Conservation (phyloP, 2,113 vertebrate genomes). For the Silurus asotus region DNA sequence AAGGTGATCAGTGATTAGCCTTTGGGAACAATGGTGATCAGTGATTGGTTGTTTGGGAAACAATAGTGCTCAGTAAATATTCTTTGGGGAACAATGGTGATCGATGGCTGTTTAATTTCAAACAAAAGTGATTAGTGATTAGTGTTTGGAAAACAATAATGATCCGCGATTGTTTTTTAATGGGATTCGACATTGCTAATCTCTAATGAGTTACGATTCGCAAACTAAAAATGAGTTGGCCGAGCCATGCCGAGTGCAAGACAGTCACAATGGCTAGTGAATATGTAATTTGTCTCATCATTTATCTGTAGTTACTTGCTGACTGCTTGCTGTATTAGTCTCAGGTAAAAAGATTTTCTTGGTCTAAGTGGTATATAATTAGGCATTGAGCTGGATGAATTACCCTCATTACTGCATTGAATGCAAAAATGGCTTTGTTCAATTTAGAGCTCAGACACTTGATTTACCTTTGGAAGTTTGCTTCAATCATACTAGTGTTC, state of each 20-base stretch:
- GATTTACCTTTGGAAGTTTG: not conserved
- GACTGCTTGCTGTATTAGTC: not conserved
- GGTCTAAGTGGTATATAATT: constrained; percentile 7
- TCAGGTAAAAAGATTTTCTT: constrained; percentile 6
- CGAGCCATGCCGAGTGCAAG: not conserved
- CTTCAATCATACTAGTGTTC: not conserved
- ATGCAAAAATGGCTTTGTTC: not conserved
- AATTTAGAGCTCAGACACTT: not conserved
- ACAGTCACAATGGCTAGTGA: not conserved
- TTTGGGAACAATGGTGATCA: too few relatives aligned
- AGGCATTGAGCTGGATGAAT: constrained; percentile 16
- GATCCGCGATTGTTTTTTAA: not conserved
- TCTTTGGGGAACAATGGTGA: too few relatives aligned
- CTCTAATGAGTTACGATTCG: not conserved
- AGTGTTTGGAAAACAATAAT: not conserved
- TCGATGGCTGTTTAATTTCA: too few relatives aligned
- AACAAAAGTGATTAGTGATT: not conserved
- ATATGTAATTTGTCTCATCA: not conserved
- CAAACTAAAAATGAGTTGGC: not conserved
- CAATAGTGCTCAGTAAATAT: too few relatives aligned
- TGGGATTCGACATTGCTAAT: not conserved
- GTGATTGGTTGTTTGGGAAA: not conserved
- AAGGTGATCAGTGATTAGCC: too few relatives aligned
- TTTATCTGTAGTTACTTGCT: constrained; percentile 7
- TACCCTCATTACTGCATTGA: not conserved